Evolutionary conservation across 1,140 invertebrate genomes (phyloP), one percentile per base, ranked within the genome.

Genomic region (Bombus cullumanus): DNA sequence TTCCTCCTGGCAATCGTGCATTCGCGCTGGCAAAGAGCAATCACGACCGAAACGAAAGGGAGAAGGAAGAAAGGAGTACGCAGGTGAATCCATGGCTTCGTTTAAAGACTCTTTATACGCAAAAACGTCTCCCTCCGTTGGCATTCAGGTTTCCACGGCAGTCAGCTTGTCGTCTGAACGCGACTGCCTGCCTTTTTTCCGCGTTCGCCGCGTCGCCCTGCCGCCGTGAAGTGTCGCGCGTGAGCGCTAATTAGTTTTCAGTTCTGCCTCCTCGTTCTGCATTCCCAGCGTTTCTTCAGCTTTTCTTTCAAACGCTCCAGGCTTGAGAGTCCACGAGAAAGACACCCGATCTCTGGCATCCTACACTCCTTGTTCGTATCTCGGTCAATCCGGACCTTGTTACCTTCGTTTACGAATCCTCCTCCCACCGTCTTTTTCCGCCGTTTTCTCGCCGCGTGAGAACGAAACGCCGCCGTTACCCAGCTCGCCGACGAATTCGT

Each of bases 191-290:
- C 3, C 4, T 13, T 10, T 39, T 25, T 1, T 3, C 6, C 74
- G 64, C 68, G n/a, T n/a, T n/a, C 47, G 31, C 10, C 25, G 1
- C 25, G 34, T 18, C 28, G 25, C 73, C 78, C 15, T 53, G 5
- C 15, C 47, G 18, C 28, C 28, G 28, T 43, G 37, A 62, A 83
- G 78, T 77, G 88, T 82, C 69, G 34, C 43, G 68, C 81, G 62
- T 81, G 53, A 57, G 73, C 75, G 82, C 78, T 87, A 87, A 90
- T 89, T 87, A 83, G 80, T 84, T 83, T 64, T 69, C 89, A 77
- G 74, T 57, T 71, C 25, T 62, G 76, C 43, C 62, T 43, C 37
- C 53, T 47, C 37, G 74, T 83, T 18, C 25, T 8, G 12, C 31
- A 3, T 47, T 47, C 47, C 1, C 47, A 47, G 15, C 47, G 47